Conservation (phyloP, 2,888 invertebrate genomes). For the Idaea dimidiata region DNA sequence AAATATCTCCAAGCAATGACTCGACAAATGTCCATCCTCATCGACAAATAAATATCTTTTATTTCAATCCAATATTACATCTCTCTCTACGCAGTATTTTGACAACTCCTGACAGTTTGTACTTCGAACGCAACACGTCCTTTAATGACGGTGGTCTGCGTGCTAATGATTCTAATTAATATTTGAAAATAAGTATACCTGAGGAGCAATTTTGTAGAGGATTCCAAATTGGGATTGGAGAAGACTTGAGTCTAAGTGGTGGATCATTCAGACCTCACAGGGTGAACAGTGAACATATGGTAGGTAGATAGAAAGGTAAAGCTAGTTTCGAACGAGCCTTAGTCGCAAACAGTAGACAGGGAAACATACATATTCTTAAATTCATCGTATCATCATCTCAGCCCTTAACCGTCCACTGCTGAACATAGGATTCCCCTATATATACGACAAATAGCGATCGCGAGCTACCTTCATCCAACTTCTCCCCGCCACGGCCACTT, state of each 20-base stretch:
- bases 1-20: slow-evolving; percentile 46
- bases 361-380: too few relatives aligned
- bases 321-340: too few relatives aligned
- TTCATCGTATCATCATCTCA: too few relatives aligned
- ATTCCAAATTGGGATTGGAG: slow-evolving; percentile 17
- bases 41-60: slow-evolving; percentile 56
- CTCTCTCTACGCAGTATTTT: slow-evolving; percentile 47
- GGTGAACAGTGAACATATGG: slow-evolving; percentile 28
- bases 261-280: slow-evolving; percentile 11
- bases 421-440: too few relatives aligned
- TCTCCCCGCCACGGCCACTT: too few relatives aligned
- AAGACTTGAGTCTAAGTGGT: slow-evolving; percentile 7
- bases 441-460: too few relatives aligned
- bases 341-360: too few relatives aligned
- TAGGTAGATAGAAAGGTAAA: not conserved
- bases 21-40: slow-evolving; percentile 53
- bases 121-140: slow-evolving; percentile 21
- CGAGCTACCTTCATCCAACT: too few relatives aligned
- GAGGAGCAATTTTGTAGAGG: slow-evolving; percentile 21
- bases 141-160: slow-evolving; percentile 26
- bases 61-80: slow-evolving; percentile 61
- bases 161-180: slow-evolving; percentile 31
- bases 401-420: too few relatives aligned
- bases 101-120: slow-evolving; percentile 63
- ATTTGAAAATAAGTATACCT: slow-evolving; percentile 20